Percentiles rank a stretch among this genome's conserved stretches.
These are phyloP conservation scores for Ellobium chinense DNA, from an alignment of 2,888 invertebrate genomes.

Conservation along the genomic window DNA sequence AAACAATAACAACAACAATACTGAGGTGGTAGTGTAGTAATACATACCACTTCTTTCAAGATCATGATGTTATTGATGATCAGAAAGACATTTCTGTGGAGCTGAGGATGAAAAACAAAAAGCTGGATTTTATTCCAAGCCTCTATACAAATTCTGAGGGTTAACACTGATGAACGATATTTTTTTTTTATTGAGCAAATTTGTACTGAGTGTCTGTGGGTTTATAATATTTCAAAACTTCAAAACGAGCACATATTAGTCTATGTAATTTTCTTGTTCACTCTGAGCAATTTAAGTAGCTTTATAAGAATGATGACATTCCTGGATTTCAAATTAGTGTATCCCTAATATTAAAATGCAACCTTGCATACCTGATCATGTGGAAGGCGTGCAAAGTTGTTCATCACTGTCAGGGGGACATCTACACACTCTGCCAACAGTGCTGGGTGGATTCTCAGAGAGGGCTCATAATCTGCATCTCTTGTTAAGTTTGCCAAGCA, in stretches of 20 bases:
- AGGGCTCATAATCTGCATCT: constrained; percentile 84
- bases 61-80: constrained; percentile 88
- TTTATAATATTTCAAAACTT: no score
- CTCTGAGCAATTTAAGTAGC: no score
- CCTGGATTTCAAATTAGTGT: no score
- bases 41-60: constrained; percentile 84
- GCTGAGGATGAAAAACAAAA: constrained; percentile 72
- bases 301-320: no score
- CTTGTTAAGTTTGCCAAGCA: constrained; percentile 87
- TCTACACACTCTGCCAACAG: constrained; percentile 84
- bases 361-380: constrained; percentile 82
- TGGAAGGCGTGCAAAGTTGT: constrained; percentile 84
- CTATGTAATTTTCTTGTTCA: no score
- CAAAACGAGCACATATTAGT: no score
- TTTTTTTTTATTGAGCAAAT: no score
- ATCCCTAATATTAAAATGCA: no score
- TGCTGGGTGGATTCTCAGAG: constrained; percentile 84
- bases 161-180: neutral
- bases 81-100: constrained; percentile 87
- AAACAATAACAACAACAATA: no score
- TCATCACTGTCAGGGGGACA: constrained; percentile 85
- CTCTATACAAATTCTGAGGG: neutral
- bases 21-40: no score
- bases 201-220: no score
- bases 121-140: neutral